Percentiles rank a stretch among this genome's conserved stretches.
These are phyloP conservation scores for Philhelius pedissequus DNA, from an alignment of 2,888 invertebrate genomes.

Conservation along the genomic window DNA sequence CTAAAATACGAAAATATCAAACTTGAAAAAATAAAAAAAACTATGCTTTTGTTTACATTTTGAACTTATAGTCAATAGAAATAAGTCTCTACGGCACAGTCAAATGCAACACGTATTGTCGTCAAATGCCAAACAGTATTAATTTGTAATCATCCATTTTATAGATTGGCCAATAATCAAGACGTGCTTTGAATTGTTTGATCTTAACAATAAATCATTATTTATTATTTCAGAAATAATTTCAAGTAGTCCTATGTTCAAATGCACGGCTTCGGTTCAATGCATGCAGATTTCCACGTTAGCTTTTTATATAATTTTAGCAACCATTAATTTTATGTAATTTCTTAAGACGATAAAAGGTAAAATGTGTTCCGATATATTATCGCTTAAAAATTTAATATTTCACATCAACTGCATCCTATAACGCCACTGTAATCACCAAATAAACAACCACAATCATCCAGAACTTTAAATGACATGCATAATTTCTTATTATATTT, in stretches of 20 bases:
- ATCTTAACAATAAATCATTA: too few relatives aligned
- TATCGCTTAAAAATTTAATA: neutral
- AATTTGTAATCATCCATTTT: neutral
- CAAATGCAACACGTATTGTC: neutral
- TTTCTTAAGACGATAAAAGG: neutral
- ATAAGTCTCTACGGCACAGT: too few relatives aligned
- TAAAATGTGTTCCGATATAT: neutral
- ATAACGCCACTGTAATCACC: neutral
- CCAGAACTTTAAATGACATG: conserved; percentile 29
- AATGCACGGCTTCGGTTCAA: too few relatives aligned
- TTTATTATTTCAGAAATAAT: too few relatives aligned
- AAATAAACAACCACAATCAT: neutral
- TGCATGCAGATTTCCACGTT: too few relatives aligned
- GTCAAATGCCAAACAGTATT: neutral
- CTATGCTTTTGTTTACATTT: too few relatives aligned
- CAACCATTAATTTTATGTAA: too few relatives aligned
- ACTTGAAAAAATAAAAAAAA: too few relatives aligned
- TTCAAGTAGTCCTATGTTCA: too few relatives aligned
- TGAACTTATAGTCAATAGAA: too few relatives aligned
- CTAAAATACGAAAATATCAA: too few relatives aligned
- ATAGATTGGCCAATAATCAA: neutral
- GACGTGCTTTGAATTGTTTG: neutral
- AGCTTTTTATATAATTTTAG: too few relatives aligned
- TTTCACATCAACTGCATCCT: neutral
- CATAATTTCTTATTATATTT: conserved; percentile 57